phyloP scores from a whole-genome alignment of 2,797 vertebrate species.

The Amniataba percoides region DNA sequence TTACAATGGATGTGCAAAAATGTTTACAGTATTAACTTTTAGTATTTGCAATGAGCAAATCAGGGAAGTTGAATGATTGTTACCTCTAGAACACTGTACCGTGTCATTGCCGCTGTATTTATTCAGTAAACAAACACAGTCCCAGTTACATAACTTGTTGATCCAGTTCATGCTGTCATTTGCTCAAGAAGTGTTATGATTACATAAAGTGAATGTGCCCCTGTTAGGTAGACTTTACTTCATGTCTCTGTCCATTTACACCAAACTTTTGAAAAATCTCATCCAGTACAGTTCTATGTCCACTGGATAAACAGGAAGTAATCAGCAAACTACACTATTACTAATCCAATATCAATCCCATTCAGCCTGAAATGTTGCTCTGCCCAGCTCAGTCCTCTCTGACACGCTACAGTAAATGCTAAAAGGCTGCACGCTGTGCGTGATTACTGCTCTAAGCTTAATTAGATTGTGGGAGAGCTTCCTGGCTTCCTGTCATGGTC shows the following conservation, averaged over 20 bases:
- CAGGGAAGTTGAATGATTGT: background rate
- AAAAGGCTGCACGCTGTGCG: conserved; percentile 38
- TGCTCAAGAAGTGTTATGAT: conserved; percentile 27
- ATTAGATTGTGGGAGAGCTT: conserved; percentile 67
- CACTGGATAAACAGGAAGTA: conserved; percentile 66
- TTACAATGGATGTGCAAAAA: too few species aligned
- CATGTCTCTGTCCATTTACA: conserved; percentile 11
- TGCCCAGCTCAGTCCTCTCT: conserved; percentile 18
- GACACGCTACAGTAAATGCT: conserved; percentile 37
- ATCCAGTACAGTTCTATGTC: background rate
- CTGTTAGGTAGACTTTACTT: conserved; percentile 8
- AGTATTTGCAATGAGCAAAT: too few species aligned
- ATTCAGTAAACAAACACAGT: conserved; percentile 57
- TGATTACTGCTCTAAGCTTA: conserved; percentile 53
- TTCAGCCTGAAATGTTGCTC: conserved; percentile 24
- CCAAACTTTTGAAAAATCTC: conserved; percentile 19
- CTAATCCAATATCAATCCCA: conserved; percentile 56
- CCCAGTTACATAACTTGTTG: conserved; percentile 48
- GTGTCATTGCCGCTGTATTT: conserved; percentile 37
- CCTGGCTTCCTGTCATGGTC: conserved; percentile 61
- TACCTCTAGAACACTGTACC: conserved; percentile 14
- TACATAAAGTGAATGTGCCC: conserved; percentile 35
- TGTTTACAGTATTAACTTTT: too few species aligned
- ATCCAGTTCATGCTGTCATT: conserved; percentile 32
- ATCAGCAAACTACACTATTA: conserved; percentile 48